phyloP scores from a whole-genome alignment of 2,113 vertebrate genomes.

The Daphoenositta chrysoptera region DNA sequence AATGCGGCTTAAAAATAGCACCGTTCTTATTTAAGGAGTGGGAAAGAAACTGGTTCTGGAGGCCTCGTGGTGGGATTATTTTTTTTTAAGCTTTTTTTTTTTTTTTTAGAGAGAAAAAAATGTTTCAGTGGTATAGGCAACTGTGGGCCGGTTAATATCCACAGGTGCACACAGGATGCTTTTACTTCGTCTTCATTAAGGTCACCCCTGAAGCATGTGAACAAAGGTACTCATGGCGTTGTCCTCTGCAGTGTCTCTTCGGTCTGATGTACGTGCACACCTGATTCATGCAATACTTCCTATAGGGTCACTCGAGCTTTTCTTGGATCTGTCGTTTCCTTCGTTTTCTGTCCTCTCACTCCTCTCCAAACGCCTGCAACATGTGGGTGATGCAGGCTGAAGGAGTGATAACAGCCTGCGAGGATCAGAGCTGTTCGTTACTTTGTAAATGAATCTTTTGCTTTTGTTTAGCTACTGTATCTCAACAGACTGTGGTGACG shows the following conservation, averaged over 20 bases:
- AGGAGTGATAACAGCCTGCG: neutral
- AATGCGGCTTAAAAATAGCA: slow-evolving; percentile 46
- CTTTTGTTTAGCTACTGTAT: neutral
- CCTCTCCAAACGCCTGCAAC: neutral
- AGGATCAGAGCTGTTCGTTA: neutral
- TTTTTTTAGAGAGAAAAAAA: neutral
- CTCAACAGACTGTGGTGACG: neutral
- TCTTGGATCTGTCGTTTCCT: neutral
- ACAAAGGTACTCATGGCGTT: neutral
- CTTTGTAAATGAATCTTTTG: neutral
- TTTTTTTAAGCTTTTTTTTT: too few relatives aligned
- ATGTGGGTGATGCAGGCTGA: neutral
- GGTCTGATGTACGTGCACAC: neutral
- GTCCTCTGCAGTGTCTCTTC: neutral
- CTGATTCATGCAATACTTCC: neutral
- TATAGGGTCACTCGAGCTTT: neutral
- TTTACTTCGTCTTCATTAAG: neutral
- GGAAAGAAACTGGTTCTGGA: slow-evolving; percentile 13
- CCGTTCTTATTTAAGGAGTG: neutral
- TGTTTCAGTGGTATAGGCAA: neutral
- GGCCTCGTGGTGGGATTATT: neutral
- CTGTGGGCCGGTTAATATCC: neutral
- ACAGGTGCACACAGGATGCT: neutral
- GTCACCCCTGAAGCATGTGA: neutral
- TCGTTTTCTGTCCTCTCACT: neutral